These are phyloP conservation scores for Pungitius pungitius DNA, from an alignment of 2,113 vertebrate species.

Conservation along the genomic window DNA sequence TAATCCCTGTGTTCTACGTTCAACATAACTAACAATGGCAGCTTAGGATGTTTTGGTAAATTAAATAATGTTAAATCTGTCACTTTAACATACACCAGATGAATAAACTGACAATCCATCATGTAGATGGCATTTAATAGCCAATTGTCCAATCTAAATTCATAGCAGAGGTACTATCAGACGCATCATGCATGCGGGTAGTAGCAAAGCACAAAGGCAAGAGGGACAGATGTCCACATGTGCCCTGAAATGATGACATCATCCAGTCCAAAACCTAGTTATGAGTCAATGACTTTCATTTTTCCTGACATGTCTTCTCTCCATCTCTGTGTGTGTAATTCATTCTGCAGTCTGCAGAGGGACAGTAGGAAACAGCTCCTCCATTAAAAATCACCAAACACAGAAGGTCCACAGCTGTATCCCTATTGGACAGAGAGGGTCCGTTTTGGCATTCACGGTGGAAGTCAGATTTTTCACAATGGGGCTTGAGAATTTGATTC, in stretches of 20 bases:
- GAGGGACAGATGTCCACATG: constrained; percentile 38
- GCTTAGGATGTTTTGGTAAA: constrained; percentile 4
- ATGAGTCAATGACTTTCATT: constrained; percentile 27
- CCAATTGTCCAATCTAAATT: not conserved
- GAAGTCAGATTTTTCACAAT: constrained; percentile 30
- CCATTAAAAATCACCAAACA: constrained; percentile 34
- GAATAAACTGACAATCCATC: not conserved
- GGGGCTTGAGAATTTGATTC: constrained; percentile 32
- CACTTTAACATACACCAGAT: constrained; percentile 12
- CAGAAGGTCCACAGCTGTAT: constrained; percentile 37
- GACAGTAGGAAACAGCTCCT: constrained; percentile 22
- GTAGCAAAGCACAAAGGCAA: not conserved
- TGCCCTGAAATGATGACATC: constrained; percentile 24
- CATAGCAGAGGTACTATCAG: not conserved
- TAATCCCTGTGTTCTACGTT: not conserved
- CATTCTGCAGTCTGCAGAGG: constrained; percentile 8
- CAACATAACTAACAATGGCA: not conserved
- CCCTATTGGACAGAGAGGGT: constrained; percentile 14
- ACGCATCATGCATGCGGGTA: not conserved
- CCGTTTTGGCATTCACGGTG: constrained; percentile 21
- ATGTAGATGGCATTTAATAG: not conserved
- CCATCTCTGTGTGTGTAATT: constrained; percentile 4
- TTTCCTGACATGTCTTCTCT: constrained; percentile 41
- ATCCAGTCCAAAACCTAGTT: constrained; percentile 9
- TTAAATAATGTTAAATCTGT: constrained; percentile 5